Base-by-base conservation (phyloP, 64 coral and sea anemone genomes). In the Stylophora pistillata region DNA sequence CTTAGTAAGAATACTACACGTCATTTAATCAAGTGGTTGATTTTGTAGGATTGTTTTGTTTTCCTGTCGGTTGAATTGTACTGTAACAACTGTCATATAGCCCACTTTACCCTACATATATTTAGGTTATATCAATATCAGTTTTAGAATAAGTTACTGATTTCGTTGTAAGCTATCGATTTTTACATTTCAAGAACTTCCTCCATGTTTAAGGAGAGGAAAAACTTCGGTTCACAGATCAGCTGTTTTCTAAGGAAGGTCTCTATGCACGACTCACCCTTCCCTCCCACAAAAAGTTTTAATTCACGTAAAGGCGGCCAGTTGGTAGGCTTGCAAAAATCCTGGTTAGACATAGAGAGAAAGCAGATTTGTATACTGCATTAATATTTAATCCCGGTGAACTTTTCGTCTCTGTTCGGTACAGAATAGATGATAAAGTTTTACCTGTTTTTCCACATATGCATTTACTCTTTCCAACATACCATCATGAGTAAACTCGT, bases 391-490 rank as follows among this genome's bases (percentile, higher is more conserved):
- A 71, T 25, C 28, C 12, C 10, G 2, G 10, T 71, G 23, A 7
- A 23, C 13, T 12, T 71, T 26, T 70, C n/a, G n/a, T 70, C 17
- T 70, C 10, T 30, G n/a, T n/a, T 2, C 17, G 15, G 65, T 70
- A 12, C 17, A 70, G 17, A 28, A n/a, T 6, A 68, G 64, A 6
- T 52, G 52, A 75, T 10, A 16, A 21, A 76, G 15, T 47, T 20
- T 13, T 78, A 89, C 92, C 52, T 87, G 80, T 78, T 94, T 89
- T 89, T 94, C 73, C 9, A 86, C 55, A 30, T 74, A 94, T 25
- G 86, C 72, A 86, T 85, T 94, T 13, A 94, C 30, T 86, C 92
- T 75, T 56, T 94, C 78, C 15, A 94, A 53, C 86, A 94, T 89
- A 57, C 92, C 92, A 56, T 76, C 72, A 72, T 82, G 78, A 12